Evolutionary conservation across 2,888 invertebrate genomes (phyloP).

Genomic region (Andrena camellia): DNA sequence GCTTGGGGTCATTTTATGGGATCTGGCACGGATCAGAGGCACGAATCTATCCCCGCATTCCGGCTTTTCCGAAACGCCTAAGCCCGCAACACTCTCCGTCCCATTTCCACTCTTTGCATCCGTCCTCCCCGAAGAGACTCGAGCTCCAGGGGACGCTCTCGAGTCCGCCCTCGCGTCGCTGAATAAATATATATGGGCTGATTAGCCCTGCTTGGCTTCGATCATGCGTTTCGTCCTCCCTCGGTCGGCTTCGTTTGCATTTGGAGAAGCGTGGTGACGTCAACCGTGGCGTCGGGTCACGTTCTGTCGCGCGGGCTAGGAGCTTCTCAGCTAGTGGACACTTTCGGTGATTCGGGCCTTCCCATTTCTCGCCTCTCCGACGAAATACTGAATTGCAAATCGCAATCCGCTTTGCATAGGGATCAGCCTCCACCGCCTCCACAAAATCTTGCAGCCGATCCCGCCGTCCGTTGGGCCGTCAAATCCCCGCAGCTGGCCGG

Average conservation of each 20-base stretch:
- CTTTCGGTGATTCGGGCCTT: no score
- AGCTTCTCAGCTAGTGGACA: no score
- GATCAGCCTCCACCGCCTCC: not conserved
- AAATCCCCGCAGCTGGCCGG: not conserved
- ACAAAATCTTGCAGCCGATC: no score
- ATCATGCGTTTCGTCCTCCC: slow-evolving; percentile 70
- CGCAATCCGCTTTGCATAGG: not conserved
- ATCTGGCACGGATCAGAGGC: slow-evolving; percentile 80
- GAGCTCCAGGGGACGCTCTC: slow-evolving; percentile 69
- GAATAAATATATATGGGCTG: slow-evolving; percentile 83
- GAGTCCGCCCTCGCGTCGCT: slow-evolving; percentile 71
- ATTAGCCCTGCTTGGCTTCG: slow-evolving; percentile 78
- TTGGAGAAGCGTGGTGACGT: slow-evolving; percentile 59
- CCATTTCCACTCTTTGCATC: slow-evolving; percentile 54
- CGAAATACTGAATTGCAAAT: no score
- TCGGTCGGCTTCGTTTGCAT: slow-evolving; percentile 65
- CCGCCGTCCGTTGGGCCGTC: not conserved
- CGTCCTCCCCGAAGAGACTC: slow-evolving; percentile 28
- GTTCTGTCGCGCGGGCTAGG: not conserved
- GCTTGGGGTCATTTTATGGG: slow-evolving; percentile 82
- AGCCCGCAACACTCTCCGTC: slow-evolving; percentile 64
- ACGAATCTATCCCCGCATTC: slow-evolving; percentile 75
- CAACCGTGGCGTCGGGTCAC: not conserved
- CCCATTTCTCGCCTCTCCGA: no score
- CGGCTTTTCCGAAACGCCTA: slow-evolving; percentile 76